Evolutionary conservation across 2,797 vertebrate genomes (phyloP), one percentile per base, ranked within the genome.

Genomic region (Chrysolophus pictus): DNA sequence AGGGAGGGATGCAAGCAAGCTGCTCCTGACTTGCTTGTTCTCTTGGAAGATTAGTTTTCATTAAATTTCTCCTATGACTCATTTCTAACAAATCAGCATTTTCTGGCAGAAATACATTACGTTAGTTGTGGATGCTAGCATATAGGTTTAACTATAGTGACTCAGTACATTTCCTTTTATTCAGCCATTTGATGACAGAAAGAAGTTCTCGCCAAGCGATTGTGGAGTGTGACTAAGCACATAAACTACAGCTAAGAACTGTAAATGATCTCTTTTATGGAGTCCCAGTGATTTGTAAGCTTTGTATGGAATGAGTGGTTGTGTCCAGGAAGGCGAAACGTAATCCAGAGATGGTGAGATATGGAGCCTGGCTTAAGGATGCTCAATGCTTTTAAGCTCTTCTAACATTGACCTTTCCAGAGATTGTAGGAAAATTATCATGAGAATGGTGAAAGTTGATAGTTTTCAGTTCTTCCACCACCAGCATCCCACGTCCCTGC

Each of bases 361-460:
- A 1, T 0, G 0, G 51, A 85, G 21, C n/a, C 18, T 0, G 2
- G 18, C 41, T 69, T 17, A 31, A 14, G 42, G 42, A 13, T 31
- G 65, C 39, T 17, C 26, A 10, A 26, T 15, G 46, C 44, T 53
- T 65, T 53, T 46, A 59, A 79, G 44, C 7, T 37, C 22, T 21
- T 83, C 11, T 63, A 78, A 58, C 6, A 35, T 2, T 68, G 29
- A 71, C 29, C 88, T 91, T 55, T 49, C 53, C 68, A 47, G 55
- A 72, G 71, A 63, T 44, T 58, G 74, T 71, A 87, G 46, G 69
- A 82, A 81, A 86, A 81, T 33, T 7, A 19, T 37, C 21, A 7
- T 21, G 33, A 89, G 60, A 10, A 26, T 71, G 39, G 6, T 93
- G 69, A 16, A 72, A 94, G 19, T 51, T 90, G 46, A 72, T 7